Conservation (phyloP, 2,888 invertebrate genomes). For the Nesidiocoris tenuis region DNA sequence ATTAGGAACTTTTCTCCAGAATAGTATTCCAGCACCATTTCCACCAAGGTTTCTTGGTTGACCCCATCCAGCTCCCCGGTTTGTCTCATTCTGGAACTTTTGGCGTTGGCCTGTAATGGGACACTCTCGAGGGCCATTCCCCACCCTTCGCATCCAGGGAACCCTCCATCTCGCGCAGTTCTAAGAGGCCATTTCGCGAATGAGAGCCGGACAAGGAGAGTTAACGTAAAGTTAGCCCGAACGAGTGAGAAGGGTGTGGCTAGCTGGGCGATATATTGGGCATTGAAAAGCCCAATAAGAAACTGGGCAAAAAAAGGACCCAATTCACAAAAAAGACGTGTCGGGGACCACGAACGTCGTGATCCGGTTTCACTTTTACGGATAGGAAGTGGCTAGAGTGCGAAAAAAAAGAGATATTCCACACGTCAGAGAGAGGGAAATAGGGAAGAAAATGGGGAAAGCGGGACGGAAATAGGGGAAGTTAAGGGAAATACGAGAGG, state of each 20-base stretch:
- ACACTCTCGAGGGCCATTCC: not conserved
- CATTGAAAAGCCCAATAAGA: not conserved
- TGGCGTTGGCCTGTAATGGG: not conserved
- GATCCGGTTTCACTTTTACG: conserved; percentile 41
- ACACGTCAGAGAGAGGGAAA: not conserved
- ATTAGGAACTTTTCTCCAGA: too few species aligned
- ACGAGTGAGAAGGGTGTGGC: not conserved
- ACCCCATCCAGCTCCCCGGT: too few species aligned
- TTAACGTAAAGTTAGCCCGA: not conserved
- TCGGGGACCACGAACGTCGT: conserved; percentile 31
- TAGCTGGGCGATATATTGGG: not conserved
- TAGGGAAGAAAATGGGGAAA: not conserved
- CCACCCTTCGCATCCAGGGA: not conserved
- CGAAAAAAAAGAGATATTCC: not conserved
- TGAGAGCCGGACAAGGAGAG: not conserved
- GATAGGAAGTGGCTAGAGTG: not conserved
- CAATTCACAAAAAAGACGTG: not conserved
- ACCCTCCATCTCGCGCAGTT: not conserved
- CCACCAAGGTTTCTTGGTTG: too few species aligned
- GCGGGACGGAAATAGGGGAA: not conserved
- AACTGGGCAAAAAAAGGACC: not conserved
- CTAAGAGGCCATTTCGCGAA: not conserved
- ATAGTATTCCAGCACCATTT: too few species aligned
- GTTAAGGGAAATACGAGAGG: not conserved
- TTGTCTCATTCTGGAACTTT: not conserved